Evolutionary conservation across 2,113 vertebrate species (phyloP), one percentile per base, ranked within the genome.

Genomic region (Pollimyrus isidori): DNA sequence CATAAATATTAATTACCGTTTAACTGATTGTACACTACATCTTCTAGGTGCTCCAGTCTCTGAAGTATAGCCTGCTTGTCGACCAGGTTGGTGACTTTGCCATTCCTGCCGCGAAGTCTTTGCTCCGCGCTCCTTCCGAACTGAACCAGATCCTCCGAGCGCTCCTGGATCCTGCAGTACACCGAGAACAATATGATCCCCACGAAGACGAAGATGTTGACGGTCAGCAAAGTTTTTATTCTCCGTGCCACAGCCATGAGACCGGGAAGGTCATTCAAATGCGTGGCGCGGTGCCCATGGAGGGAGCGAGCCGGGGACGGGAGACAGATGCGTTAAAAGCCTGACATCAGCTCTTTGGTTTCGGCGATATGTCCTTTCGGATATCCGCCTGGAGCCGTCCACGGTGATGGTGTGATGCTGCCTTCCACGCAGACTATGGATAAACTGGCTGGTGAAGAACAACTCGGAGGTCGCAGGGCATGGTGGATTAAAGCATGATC

Each of bases 191-290:
- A 94, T 92, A 99, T 96, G 93, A 99, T 98, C 76, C 97, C 98
- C 93, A 98, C 97, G 87, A 99, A 99, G 93, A 98, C 98, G 89
- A 99, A 92, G 91, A 99, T 98, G 96, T 99, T 99, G 92, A 99
- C 97, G 91, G 98, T 99, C 97, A 99, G 97, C 97, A 99, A 97
- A 97, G 98, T 99, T 97, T 97, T 98, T 94, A 99, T 98, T 95
- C 96, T 98, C 94, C 98, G 96, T 97, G 98, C 97, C 96, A 97
- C 96, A 96, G 98, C 98, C 98, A 99, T 99, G 96, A 95, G 96
- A 95, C 93, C 96, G 90, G 88, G 56, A 93, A 93, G 89, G 85
- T 87, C 85, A 87, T 87, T 53, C 50, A 53, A 15, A 87, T 13
- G 26, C 21, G 50, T 19, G 85, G 82, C 82, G 21, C 21, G 82